A percentile compares a stretch with the other conserved stretches of the same genome.
phyloP scores from a whole-genome alignment of 2,113 vertebrate species.

The Gobiocypris rarus region DNA sequence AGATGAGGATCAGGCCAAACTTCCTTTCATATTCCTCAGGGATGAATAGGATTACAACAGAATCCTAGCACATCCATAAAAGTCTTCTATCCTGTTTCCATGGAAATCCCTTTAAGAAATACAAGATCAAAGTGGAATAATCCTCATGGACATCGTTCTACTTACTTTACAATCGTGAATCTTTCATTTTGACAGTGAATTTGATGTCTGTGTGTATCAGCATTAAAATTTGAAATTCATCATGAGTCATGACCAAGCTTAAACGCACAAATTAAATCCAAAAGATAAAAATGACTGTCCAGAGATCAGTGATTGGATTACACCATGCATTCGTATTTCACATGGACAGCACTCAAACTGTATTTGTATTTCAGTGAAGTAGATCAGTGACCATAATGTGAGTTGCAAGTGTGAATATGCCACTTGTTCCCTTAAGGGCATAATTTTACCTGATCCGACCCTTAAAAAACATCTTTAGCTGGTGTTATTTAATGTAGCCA shows the following conservation, averaged over 20 bases:
- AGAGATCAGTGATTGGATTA: neutral
- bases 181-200: neutral
- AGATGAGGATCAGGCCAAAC: neutral
- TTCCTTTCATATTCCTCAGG: neutral
- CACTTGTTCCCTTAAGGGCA: neutral
- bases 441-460: no score
- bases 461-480: no score
- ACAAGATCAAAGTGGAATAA: neutral
- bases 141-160: neutral
- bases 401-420: neutral
- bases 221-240: neutral
- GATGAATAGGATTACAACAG: slow-evolving; percentile 28
- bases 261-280: slow-evolving; percentile 10
- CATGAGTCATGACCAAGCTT: neutral
- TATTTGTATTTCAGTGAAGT: neutral
- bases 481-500: no score
- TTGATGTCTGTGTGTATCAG: neutral
- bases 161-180: neutral
- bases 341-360: neutral
- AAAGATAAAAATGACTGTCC: neutral
- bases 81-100: slow-evolving; percentile 15
- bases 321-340: neutral
- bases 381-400: neutral
- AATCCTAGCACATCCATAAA: slow-evolving; percentile 23
- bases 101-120: slow-evolving; percentile 20